These are phyloP conservation scores for Pterostichus niger DNA, from an alignment of 2,888 invertebrate genomes.

Conservation along the genomic window DNA sequence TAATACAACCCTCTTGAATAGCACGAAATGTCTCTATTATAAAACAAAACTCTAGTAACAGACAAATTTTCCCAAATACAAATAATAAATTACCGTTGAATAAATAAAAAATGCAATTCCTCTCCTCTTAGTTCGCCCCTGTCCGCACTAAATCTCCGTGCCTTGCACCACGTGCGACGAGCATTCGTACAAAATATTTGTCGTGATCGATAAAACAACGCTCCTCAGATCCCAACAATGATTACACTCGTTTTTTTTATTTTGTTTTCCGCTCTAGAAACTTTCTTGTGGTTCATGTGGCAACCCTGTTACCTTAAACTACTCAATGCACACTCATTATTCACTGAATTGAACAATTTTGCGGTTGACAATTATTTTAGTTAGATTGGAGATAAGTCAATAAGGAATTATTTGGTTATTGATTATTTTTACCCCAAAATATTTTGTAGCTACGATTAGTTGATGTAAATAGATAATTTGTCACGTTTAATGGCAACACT, in stretches of 20 bases:
- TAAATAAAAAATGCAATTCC: neutral
- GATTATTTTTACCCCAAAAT: conserved; percentile 13
- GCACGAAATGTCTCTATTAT: too few relatives aligned
- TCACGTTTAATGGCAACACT: too few relatives aligned
- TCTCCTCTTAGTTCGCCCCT: conserved; percentile 3
- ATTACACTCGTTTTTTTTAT: conserved; percentile 39
- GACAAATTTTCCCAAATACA: too few relatives aligned
- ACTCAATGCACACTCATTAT: conserved; percentile 20
- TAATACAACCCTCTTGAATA: too few relatives aligned
- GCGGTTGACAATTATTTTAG: conserved; percentile 28
- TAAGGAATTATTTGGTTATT: conserved; percentile 22
- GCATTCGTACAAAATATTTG: conserved; percentile 64
- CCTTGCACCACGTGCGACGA: conserved; percentile 62
- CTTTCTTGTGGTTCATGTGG: conserved; percentile 18
- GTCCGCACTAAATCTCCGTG: conserved; percentile 43
- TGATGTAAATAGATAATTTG: too few relatives aligned
- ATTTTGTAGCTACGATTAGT: neutral
- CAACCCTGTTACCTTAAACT: conserved; percentile 10
- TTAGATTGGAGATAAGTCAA: conserved; percentile 29
- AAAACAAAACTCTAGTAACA: too few relatives aligned
- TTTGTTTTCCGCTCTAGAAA: conserved; percentile 8
- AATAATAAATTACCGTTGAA: too few relatives aligned
- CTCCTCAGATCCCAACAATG: conserved; percentile 39
- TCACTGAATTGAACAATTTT: conserved; percentile 14
- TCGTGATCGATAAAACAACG: conserved; percentile 61